These are phyloP conservation scores for Omphaloscelis lunosa DNA, from an alignment of 2,888 invertebrate species.

Conservation along the genomic window DNA sequence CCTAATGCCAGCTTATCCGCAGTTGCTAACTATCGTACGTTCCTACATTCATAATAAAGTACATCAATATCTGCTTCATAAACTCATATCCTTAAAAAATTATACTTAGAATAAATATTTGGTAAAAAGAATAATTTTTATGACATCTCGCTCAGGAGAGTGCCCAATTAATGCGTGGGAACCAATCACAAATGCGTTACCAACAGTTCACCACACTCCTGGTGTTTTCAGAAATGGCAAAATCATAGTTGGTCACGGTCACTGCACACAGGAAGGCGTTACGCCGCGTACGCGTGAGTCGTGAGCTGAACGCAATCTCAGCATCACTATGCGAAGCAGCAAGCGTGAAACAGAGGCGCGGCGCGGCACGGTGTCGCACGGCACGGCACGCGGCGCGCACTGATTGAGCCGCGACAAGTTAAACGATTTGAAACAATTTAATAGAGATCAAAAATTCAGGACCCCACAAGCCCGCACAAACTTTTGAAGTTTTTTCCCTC, in stretches of 20 bases:
- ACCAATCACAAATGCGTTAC: background rate
- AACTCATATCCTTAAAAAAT: background rate
- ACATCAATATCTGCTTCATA: conserved; percentile 4
- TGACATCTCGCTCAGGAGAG: background rate
- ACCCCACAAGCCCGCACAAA: conserved; percentile 89
- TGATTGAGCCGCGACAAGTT: conserved; percentile 91
- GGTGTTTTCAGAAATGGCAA: conserved; percentile 11
- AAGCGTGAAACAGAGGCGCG: conserved; percentile 78
- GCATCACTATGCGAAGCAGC: conserved; percentile 81
- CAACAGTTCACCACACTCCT: background rate
- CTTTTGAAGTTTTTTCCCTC: conserved; percentile 91
- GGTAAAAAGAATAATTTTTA: background rate
- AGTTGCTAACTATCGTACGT: conserved; percentile 29
- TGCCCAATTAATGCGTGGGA: background rate
- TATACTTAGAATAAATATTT: background rate
- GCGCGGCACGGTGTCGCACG: conserved; percentile 45
- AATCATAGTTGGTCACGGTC: conserved; percentile 49
- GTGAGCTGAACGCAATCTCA: conserved; percentile 65
- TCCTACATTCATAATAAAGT: conserved; percentile 14
- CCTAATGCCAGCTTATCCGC: conserved; percentile 42
- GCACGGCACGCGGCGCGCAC: conserved; percentile 77
- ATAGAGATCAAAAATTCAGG: conserved; percentile 90
- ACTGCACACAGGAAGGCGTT: conserved; percentile 42
- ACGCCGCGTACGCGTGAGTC: conserved; percentile 62
- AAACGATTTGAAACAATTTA: conserved; percentile 91